Percentiles rank a stretch among this genome's conserved stretches.
phyloP scores from a whole-genome alignment of 2,888 invertebrate genomes.

The Seira musarum region DNA sequence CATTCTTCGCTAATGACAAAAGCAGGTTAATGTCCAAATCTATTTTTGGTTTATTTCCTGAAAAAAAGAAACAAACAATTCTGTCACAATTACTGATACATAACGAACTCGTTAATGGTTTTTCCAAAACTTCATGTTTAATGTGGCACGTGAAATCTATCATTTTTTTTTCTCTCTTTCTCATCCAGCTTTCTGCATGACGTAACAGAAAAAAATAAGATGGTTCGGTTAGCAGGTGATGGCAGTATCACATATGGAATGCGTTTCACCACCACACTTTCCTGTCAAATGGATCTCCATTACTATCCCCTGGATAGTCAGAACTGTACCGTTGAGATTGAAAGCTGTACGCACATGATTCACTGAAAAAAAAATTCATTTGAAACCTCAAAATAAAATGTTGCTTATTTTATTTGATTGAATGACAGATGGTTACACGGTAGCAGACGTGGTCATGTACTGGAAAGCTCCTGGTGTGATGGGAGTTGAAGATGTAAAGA shows the following conservation, averaged over 20 bases:
- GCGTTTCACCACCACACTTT: slow-evolving; percentile 98
- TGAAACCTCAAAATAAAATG: background rate
- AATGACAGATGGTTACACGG: slow-evolving; percentile 95
- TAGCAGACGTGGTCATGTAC: slow-evolving; percentile 96
- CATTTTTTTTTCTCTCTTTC: background rate
- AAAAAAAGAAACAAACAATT: too few species aligned
- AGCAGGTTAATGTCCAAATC: slow-evolving; percentile 80
- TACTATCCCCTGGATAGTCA: slow-evolving; percentile 98
- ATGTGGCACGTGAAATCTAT: too few species aligned
- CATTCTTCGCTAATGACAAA: slow-evolving; percentile 99
- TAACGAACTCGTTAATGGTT: too few species aligned
- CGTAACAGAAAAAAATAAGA: slow-evolving; percentile 98
- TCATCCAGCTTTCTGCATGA: slow-evolving; percentile 91
- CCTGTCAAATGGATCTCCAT: slow-evolving; percentile 99
- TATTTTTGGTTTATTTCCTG: too few species aligned
- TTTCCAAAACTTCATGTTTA: too few species aligned
- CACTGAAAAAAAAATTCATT: too few species aligned
- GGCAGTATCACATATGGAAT: slow-evolving; percentile 98
- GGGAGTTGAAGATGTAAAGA: slow-evolving; percentile 94
- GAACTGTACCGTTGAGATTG: slow-evolving; percentile 99
- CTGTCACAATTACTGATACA: too few species aligned
- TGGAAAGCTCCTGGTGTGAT: slow-evolving; percentile 96
- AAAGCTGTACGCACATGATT: slow-evolving; percentile 90
- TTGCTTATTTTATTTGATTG: slow-evolving; percentile 70
- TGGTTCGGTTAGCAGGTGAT: slow-evolving; percentile 93